phyloP scores from a whole-genome alignment of 2,888 invertebrate species.

The Spicauda simplicius region DNA sequence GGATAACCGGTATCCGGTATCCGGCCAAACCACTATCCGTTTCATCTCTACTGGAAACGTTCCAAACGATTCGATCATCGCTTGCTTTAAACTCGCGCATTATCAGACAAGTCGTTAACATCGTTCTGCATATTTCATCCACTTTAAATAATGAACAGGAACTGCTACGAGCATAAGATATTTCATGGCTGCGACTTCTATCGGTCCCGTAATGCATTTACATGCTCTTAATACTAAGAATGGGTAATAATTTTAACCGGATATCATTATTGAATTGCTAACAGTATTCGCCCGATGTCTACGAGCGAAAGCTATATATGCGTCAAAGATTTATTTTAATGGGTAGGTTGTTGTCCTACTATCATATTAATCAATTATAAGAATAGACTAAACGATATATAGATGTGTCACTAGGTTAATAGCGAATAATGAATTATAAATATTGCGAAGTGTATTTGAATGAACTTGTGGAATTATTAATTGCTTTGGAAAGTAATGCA shows the following conservation, averaged over 20 bases:
- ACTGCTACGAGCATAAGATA: slow-evolving; percentile 31
- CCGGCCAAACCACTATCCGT: too few species aligned
- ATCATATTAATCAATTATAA: slow-evolving; percentile 26
- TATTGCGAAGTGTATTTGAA: too few species aligned
- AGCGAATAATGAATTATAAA: not conserved
- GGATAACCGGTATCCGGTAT: too few species aligned
- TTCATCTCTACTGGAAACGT: too few species aligned
- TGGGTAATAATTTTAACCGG: slow-evolving; percentile 43
- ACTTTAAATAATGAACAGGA: slow-evolving; percentile 42
- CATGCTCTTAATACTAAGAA: slow-evolving; percentile 39
- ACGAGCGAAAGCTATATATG: slow-evolving; percentile 33
- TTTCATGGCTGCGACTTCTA: slow-evolving; percentile 33
- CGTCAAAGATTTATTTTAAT: slow-evolving; percentile 28
- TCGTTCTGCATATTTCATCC: slow-evolving; percentile 19
- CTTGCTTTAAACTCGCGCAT: not conserved
- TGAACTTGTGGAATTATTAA: too few species aligned
- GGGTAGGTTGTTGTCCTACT: slow-evolving; percentile 13
- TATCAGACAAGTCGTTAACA: slow-evolving; percentile 7
- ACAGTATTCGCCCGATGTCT: slow-evolving; percentile 43
- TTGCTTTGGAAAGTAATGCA: too few species aligned
- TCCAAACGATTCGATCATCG: not conserved
- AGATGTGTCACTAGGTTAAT: not conserved
- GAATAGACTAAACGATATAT: slow-evolving; percentile 14
- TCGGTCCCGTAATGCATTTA: slow-evolving; percentile 32
- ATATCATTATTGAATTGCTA: slow-evolving; percentile 43